A percentile compares a stretch with the other conserved stretches of the same genome.
These are phyloP conservation scores for Pelochelys cantorii DNA, from an alignment of 2,797 vertebrate genomes.

Conservation along the genomic window DNA sequence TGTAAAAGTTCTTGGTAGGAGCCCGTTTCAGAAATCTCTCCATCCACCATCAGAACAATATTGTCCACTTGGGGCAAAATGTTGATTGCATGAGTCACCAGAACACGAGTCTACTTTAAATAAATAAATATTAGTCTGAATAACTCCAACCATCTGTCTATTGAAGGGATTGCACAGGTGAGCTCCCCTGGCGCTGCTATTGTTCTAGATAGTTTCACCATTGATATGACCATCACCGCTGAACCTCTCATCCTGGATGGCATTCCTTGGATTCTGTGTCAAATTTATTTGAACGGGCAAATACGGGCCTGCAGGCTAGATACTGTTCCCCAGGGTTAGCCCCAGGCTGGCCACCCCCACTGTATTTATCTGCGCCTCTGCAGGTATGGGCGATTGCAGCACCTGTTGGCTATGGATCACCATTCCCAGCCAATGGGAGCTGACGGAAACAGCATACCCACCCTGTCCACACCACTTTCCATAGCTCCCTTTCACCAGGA, in stretches of 20 bases:
- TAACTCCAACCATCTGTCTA: neutral
- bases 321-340: too few species aligned
- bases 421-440: too few species aligned
- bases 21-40: conserved; percentile 91
- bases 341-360: too few species aligned
- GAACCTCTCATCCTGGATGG: neutral
- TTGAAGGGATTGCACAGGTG: neutral
- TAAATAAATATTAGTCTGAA: neutral
- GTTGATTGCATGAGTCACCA: conserved; percentile 92
- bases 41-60: conserved; percentile 90
- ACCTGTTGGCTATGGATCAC: too few species aligned
- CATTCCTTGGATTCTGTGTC: neutral
- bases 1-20: conserved; percentile 92
- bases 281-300: neutral
- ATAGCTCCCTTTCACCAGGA: too few species aligned
- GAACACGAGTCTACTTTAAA: conserved; percentile 89
- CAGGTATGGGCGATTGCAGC: too few species aligned
- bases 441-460: too few species aligned
- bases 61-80: conserved; percentile 91
- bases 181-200: neutral
- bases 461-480: too few species aligned
- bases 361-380: too few species aligned
- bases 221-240: neutral
- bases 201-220: neutral
- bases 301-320: too few species aligned